Percentiles rank a stretch among this genome's conserved stretches.
phyloP scores from a whole-genome alignment of 1,140 invertebrate genomes.

The Mycetomoellerius zeteki region DNA sequence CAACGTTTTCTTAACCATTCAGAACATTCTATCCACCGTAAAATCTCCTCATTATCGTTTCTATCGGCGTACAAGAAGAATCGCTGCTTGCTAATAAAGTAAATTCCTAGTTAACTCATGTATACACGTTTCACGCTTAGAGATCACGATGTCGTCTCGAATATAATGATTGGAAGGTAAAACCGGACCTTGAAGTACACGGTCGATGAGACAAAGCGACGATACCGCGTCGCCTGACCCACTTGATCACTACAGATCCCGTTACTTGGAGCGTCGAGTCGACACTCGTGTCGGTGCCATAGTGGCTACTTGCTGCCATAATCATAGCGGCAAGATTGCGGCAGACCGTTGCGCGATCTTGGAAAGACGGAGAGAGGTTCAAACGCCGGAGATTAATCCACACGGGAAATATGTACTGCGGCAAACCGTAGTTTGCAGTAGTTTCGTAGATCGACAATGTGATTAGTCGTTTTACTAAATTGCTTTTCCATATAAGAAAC shows the following conservation, averaged over 20 bases:
- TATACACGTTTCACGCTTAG: slow-evolving; percentile 6
- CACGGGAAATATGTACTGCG: slow-evolving; percentile 34
- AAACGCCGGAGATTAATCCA: slow-evolving; percentile 18
- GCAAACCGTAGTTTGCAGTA: slow-evolving; percentile 12
- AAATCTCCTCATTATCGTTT: slow-evolving; percentile 14
- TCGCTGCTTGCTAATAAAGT: slow-evolving; percentile 31
- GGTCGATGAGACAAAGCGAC: slow-evolving; percentile 64
- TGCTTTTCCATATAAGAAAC: background rate
- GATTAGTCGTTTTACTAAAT: slow-evolving; percentile 32
- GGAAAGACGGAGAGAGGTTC: slow-evolving; percentile 2
- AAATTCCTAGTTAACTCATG: slow-evolving; percentile 25
- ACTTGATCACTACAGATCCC: slow-evolving; percentile 77
- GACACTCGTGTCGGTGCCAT: slow-evolving; percentile 46
- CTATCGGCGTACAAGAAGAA: background rate
- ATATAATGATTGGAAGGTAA: slow-evolving; percentile 31
- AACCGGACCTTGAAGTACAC: slow-evolving; percentile 42
- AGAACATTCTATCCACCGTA: slow-evolving; percentile 13
- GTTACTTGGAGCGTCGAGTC: slow-evolving; percentile 70
- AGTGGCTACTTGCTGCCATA: slow-evolving; percentile 52
- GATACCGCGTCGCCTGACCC: slow-evolving; percentile 69
- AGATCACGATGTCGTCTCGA: slow-evolving; percentile 18
- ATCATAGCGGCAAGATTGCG: slow-evolving; percentile 49
- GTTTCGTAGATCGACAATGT: slow-evolving; percentile 13
- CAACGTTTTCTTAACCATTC: slow-evolving; percentile 27
- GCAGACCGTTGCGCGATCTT: slow-evolving; percentile 49